phyloP scores from a whole-genome alignment of 2,113 vertebrate genomes.

The Thymallus thymallus region DNA sequence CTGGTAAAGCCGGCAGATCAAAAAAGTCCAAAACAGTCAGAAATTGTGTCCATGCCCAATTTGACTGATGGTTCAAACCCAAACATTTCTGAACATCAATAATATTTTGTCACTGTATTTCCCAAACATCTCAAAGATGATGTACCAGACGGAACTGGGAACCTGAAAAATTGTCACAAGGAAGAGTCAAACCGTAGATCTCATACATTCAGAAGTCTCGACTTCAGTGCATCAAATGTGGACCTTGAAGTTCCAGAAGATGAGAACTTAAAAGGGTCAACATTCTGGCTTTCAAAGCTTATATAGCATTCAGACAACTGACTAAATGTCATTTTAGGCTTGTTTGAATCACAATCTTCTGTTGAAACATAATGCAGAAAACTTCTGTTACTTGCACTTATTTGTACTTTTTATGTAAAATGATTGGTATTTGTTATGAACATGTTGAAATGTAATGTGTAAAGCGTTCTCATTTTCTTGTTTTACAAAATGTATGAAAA shows the following conservation, averaged over 20 bases:
- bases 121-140: slow-evolving; percentile 22
- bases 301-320: slow-evolving; percentile 37
- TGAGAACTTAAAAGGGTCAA: slow-evolving; percentile 55
- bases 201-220: slow-evolving; percentile 43
- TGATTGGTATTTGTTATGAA: neutral
- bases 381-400: neutral
- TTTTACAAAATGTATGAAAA: neutral
- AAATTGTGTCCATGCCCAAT: neutral
- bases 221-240: slow-evolving; percentile 44
- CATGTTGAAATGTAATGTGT: neutral
- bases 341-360: neutral
- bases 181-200: slow-evolving; percentile 37
- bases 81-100: neutral
- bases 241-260: slow-evolving; percentile 69
- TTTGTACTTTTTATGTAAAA: neutral
- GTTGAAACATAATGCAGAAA: neutral
- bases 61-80: slow-evolving; percentile 8
- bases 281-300: slow-evolving; percentile 58
- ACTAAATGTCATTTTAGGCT: neutral
- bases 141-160: slow-evolving; percentile 21
- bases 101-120: slow-evolving; percentile 56
- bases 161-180: neutral
- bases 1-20: neutral
- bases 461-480: neutral
- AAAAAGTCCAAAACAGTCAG: neutral